These are phyloP conservation scores for Glaucomys volans DNA, from an alignment of 2,113 vertebrate species.

Conservation along the genomic window DNA sequence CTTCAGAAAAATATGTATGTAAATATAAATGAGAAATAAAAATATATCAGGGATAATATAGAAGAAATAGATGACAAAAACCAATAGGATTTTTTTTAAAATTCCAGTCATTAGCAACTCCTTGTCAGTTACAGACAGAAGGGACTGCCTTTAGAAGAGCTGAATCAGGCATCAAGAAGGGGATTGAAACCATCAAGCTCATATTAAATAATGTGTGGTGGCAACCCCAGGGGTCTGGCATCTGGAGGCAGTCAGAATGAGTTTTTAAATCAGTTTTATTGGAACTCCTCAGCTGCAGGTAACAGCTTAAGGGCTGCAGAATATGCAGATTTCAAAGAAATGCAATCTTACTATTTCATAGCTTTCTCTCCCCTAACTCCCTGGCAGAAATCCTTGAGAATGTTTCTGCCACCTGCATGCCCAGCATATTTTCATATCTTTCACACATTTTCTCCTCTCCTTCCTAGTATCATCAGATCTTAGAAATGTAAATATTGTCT, in stretches of 20 bases:
- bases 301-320: conserved; percentile 54
- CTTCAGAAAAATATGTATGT: conserved; percentile 42
- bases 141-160: conserved; percentile 35
- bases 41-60: conserved; percentile 30
- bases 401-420: conserved; percentile 56
- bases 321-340: conserved; percentile 69
- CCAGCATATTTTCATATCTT: conserved; percentile 45
- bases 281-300: conserved; percentile 71
- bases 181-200: conserved; percentile 64
- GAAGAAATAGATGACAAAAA: conserved; percentile 59
- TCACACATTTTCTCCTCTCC: conserved; percentile 18
- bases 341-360: conserved; percentile 64
- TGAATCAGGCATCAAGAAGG: conserved; percentile 64
- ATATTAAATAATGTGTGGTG: conserved; percentile 72
- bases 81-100: background rate
- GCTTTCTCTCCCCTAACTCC: conserved; percentile 55
- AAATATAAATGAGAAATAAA: conserved; percentile 44
- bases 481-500: background rate
- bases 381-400: conserved; percentile 61
- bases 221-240: conserved; percentile 65
- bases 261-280: conserved; percentile 79
- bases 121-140: conserved; percentile 47
- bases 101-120: conserved; percentile 11
- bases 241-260: conserved; percentile 71
- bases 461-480: background rate